Base-by-base conservation (phyloP, 2,888 invertebrate species). In the Sphaeridia pumilis region DNA sequence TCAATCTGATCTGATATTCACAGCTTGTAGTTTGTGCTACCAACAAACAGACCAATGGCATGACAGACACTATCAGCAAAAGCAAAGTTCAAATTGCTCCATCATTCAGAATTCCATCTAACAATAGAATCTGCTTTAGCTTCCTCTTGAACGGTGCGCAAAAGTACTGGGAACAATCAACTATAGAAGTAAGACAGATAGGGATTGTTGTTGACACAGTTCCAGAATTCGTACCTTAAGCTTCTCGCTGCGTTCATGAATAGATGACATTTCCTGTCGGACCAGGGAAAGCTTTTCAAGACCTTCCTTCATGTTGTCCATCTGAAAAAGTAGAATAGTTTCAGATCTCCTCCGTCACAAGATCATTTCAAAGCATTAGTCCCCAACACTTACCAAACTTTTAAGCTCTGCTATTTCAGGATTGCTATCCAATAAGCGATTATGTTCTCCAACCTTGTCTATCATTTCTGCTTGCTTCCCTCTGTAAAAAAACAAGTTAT, bases 241-340 rank as follows among this genome's bases (percentile, higher is more conserved):
- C 54, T 61, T 63, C 53, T 61, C 58, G 27, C 61, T 61, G 21
- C 60, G 44, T 14, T 63, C 61, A 36, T 63, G 63, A 48, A 63
- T 59, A 17, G 54, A 46, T 27, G 50, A 54, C 63, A 61, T 63
- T 48, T 61, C 63, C 51, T 63, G 63, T 28, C 63, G 51, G 14
- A 63, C 55, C 34, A 58, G 55, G 5, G 58, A 52, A 43, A 63
- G 49, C 55, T 61, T 56, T 31, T 63, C 61, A 49, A 63, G 43
- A 4, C 60, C 63, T 35, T 52, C 34, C 52, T 59, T 61, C 60
- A 63, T 61, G 24, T 51, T 59, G 36, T 55, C 61, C 61, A 61
- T 61, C 51, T 54, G 43, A 14, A 47, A 54, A 44, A 38, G n/a
- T 21, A 17, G 34, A 51, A 46, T 27, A 26, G 25, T 46, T 17